Base-by-base conservation (phyloP, 2,797 vertebrate species). In the Carcharodon carcharias region DNA sequence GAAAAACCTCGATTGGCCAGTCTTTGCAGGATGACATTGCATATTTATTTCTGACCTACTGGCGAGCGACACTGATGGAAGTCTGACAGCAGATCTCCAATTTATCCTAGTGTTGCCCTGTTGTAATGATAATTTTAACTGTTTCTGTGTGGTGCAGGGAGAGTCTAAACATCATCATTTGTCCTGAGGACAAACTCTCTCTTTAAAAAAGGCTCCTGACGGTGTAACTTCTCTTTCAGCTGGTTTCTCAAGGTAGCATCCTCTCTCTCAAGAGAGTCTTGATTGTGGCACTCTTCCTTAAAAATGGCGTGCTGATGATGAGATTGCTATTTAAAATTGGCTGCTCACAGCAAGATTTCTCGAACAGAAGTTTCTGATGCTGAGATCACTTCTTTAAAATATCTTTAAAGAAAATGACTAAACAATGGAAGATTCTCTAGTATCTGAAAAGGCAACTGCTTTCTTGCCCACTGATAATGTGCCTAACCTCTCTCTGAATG, bases 321-420 rank as follows among this genome's bases (percentile, higher is more conserved):
- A 63, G 16, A 91, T n/a, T n/a, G 26, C 63, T 94, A n/a, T 94
- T 94, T 94, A 58, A 54, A 89, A 89, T 63, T 93, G 91, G 21
- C 18, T 94, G 2, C 23, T 58, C 12, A 2, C 85, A 88, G 35
- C 16, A 2, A 45, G 7, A 26, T 18, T 92, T 31, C 26, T n/a
- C 58, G 67, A 67, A 89, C 28, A 94, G 92, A 40, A 45, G 16
- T 67, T 28, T 94, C 56, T 40, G 56, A 67, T 45, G 92, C 31
- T 35, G 28, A 61, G 12, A 61, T 91, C 61, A 26, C 3, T 16
- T 89, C 35, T n/a, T 91, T 45, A 67, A 94, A 40, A 50, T 9
- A 45, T 69, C 23, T 94, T 95, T 71, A 28, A 71, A 26, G 40
- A 71, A 45, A 45, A 71, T 92, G 58, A 94, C n/a, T 45, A 94